Conservation (phyloP, 2,113 vertebrate species). For the Passer montanus region DNA sequence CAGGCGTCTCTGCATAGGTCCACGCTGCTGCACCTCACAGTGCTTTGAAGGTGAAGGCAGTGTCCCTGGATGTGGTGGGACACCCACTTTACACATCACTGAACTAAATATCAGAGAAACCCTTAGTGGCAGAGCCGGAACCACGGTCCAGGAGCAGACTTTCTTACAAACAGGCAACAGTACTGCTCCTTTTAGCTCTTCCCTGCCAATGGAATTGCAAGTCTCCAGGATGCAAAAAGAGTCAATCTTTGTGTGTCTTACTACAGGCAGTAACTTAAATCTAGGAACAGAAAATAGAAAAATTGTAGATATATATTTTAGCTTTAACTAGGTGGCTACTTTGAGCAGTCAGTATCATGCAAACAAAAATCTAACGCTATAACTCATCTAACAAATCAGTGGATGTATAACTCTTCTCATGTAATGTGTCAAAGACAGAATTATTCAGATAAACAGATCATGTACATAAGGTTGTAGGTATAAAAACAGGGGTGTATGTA, state of each 20-base stretch:
- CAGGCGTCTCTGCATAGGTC: not conserved
- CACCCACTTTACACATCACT: not conserved
- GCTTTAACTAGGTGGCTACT: not conserved
- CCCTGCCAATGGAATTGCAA: not conserved
- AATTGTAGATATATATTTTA: not conserved
- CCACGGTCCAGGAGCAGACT: not conserved
- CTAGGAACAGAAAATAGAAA: not conserved
- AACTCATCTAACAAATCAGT: not conserved
- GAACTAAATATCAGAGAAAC: not conserved
- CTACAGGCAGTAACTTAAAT: not conserved
- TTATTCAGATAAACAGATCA: not conserved
- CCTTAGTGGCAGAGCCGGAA: not conserved
- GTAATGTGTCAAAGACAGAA: not conserved
- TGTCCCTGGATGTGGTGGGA: not conserved
- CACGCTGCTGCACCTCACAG: accelerated
- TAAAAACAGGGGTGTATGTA: not conserved
- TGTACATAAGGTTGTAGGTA: not conserved
- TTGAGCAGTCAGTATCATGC: not conserved
- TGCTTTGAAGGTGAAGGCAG: not conserved
- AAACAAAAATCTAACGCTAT: not conserved
- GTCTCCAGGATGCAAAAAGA: not conserved
- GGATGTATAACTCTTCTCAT: not conserved
- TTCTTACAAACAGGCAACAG: not conserved
- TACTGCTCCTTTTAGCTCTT: not conserved
- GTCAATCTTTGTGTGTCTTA: not conserved